phyloP scores from a whole-genome alignment of 2,888 invertebrate genomes.

The Eupithecia subumbrata region DNA sequence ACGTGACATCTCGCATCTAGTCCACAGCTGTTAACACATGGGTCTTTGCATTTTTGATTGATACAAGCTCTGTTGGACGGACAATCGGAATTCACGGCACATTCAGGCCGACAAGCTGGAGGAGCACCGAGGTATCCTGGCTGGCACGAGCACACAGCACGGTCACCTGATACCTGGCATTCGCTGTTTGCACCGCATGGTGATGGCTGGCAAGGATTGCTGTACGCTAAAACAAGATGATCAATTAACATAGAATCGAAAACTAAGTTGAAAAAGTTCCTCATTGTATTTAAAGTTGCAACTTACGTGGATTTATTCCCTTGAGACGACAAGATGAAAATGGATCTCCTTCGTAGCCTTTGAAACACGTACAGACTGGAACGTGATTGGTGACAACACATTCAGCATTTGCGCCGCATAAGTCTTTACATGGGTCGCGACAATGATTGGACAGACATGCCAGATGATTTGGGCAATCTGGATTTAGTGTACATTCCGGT shows the following conservation, averaged over 20 bases:
- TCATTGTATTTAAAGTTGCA: neutral
- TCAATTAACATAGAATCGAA: neutral
- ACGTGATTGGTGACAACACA: constrained; percentile 92
- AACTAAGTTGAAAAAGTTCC: neutral
- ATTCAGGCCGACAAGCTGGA: constrained; percentile 90
- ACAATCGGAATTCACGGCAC: constrained; percentile 91
- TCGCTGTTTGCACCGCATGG: constrained; percentile 91
- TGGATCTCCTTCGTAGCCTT: constrained; percentile 92
- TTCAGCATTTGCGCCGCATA: constrained; percentile 92
- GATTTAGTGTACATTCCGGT: constrained; percentile 92
- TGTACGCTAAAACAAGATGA: constrained; percentile 29
- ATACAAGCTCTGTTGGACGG: constrained; percentile 89
- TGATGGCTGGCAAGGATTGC: constrained; percentile 89
- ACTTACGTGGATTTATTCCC: constrained; percentile 83
- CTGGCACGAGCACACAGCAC: constrained; percentile 90
- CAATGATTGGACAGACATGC: constrained; percentile 94
- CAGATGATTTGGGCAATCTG: constrained; percentile 90
- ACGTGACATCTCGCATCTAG: constrained; percentile 91
- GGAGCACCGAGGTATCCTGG: constrained; percentile 88
- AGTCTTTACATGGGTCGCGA: constrained; percentile 92
- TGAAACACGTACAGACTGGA: constrained; percentile 91
- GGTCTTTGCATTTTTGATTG: constrained; percentile 89
- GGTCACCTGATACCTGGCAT: constrained; percentile 87
- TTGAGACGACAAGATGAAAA: constrained; percentile 88
- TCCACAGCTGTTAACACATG: constrained; percentile 91